Base-by-base conservation (phyloP, 1,140 invertebrate species). In the Danaus plexippus region DNA sequence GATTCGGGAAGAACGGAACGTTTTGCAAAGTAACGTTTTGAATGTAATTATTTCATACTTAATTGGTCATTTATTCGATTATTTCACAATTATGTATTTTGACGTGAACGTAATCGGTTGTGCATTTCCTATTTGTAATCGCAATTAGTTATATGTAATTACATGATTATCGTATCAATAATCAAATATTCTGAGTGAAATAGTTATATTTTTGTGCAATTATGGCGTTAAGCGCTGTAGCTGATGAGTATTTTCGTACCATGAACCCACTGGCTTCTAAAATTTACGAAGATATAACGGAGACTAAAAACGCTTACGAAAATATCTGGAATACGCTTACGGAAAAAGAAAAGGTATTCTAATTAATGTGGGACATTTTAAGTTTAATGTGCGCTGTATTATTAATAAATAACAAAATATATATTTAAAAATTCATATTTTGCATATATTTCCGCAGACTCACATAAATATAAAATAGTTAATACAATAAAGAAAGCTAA, bases 191-290 rank as follows among this genome's bases (percentile, higher is more conserved):
- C 22, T 57, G 41, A 48, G 43, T 53, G 7, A 58, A 47, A 46
- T 6, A 52, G 11, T 49, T 11, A 46, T 49, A 52, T 8, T n/a
- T 50, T 12, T 9, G 13, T 43, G 47, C 18, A 59, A 66, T 42
- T 52, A 88, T 88, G 86, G 80, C 86, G 71, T 64, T 88, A 66
- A 77, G 66, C 53, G 77, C 77, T 47, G 51, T 78, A 42, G 91
- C 92, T 10, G 91, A 92, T 45, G 89, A 93, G 49, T 94, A 94
- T 83, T 93, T 94, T 69, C 89, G 89, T 48, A 89, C 88, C 47
- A 88, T 94, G 56, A 94, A 92, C 82, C 87, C 92, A 0, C 81
- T 94, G 47, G 92, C 92, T 12, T 83, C 88, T 42, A 89, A 92
- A 75, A 92, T 94, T 52, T 88, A 90, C 52, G 88, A 91, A 57